Conservation (phyloP, 2,113 vertebrate species). For the Onychostruthus taczanowskii region DNA sequence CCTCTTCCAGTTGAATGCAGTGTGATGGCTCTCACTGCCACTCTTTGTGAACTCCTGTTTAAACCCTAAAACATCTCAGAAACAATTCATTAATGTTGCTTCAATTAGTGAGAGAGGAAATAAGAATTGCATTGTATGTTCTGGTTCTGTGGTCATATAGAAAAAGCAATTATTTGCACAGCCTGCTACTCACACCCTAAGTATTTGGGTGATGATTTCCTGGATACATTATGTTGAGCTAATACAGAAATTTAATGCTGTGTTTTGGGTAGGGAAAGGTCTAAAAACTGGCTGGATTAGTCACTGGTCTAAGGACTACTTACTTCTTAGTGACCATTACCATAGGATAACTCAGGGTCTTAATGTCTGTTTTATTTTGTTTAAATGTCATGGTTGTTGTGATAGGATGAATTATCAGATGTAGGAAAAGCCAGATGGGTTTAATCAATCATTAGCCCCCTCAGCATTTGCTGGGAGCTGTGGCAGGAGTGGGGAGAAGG, state of each 20-base stretch:
- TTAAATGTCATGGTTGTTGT: neutral
- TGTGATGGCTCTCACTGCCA: neutral
- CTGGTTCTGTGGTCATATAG: neutral
- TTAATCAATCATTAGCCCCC: neutral
- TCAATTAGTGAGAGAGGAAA: neutral
- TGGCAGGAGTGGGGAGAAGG: neutral
- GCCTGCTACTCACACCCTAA: neutral
- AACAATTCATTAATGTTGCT: neutral
- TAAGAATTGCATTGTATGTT: neutral
- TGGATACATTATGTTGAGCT: neutral
- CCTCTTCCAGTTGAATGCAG: neutral
- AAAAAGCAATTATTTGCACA: neutral
- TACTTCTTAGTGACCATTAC: neutral
- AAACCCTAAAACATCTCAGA: neutral
- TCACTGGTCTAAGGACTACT: neutral
- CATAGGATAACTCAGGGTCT: neutral
- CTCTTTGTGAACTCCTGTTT: neutral
- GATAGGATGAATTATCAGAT: neutral
- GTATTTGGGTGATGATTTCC: conserved; percentile 45
- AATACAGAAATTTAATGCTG: neutral
- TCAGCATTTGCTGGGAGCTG: neutral
- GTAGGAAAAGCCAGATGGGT: neutral
- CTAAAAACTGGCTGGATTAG: neutral
- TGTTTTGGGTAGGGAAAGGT: neutral
- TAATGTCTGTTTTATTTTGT: neutral